phyloP scores from a whole-genome alignment of 2,888 invertebrate genomes.

The Stramonita haemastoma region DNA sequence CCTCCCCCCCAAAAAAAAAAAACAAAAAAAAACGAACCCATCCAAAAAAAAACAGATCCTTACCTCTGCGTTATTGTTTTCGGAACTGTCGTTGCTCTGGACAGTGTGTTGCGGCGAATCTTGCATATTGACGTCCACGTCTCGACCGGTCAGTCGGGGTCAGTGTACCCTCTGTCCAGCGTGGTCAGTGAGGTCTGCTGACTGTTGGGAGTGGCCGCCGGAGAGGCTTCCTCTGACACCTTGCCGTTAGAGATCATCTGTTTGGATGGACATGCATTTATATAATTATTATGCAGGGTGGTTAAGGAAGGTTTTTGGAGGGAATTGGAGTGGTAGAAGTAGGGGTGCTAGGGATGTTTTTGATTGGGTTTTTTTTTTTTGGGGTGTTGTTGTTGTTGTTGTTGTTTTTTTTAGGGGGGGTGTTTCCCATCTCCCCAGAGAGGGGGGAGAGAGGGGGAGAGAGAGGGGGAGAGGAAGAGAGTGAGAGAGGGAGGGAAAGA shows the following conservation, averaged over 20 bases:
- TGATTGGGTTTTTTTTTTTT: no score
- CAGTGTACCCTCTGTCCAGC: constrained; percentile 39
- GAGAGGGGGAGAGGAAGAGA: background rate
- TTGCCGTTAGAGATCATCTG: constrained; percentile 67
- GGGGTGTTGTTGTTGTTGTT: no score
- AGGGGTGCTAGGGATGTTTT: background rate
- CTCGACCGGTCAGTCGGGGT: constrained; percentile 42
- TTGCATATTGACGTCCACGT: constrained; percentile 31
- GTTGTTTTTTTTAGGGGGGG: no score
- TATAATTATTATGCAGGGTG: background rate
- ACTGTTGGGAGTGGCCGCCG: constrained; percentile 46
- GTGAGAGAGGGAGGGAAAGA: background rate
- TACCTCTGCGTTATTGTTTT: constrained; percentile 40
- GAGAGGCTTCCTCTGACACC: constrained; percentile 48
- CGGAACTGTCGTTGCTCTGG: constrained; percentile 24
- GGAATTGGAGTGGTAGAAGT: background rate
- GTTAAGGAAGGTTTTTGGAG: background rate
- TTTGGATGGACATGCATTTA: background rate
- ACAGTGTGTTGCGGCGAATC: constrained; percentile 26
- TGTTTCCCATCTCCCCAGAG: no score
- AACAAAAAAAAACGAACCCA: background rate
- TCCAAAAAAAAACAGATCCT: background rate
- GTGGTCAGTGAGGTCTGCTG: constrained; percentile 50
- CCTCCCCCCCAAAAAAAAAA: background rate
- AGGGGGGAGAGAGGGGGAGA: background rate